phyloP scores from a whole-genome alignment of 1,140 invertebrate genomes.

The Drosophila kepulauana region DNA sequence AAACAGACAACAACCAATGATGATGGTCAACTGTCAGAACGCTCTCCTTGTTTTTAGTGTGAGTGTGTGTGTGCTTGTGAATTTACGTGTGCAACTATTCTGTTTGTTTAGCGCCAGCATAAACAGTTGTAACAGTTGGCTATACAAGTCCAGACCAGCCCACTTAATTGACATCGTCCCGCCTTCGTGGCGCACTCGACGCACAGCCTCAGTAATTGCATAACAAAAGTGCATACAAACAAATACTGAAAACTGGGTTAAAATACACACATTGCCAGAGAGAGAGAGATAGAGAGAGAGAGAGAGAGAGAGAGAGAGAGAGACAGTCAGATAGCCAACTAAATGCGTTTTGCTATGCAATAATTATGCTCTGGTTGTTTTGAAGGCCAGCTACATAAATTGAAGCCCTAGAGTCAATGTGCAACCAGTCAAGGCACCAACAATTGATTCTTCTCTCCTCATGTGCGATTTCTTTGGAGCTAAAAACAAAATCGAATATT shows the following conservation, averaged over 20 bases:
- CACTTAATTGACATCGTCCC: not conserved
- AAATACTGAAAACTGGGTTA: not conserved
- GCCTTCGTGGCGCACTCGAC: not conserved
- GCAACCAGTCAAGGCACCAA: too few species aligned
- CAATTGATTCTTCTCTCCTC: too few species aligned
- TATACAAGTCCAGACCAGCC: conserved; percentile 49
- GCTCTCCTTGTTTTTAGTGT: not conserved
- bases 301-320: not conserved
- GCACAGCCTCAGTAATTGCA: conserved; percentile 67
- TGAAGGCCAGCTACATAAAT: not conserved
- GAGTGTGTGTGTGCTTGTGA: conserved; percentile 39
- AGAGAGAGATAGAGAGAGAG: not conserved
- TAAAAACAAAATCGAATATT: too few species aligned
- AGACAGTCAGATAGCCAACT: not conserved
- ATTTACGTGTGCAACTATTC: conserved; percentile 41
- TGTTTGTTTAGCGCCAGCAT: conserved; percentile 76
- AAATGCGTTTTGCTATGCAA: not conserved
- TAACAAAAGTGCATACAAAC: conserved; percentile 52
- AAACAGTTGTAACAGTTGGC: conserved; percentile 79
- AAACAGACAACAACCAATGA: conserved; percentile 41
- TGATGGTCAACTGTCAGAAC: conserved; percentile 43
- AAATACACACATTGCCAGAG: not conserved
- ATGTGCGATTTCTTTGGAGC: too few species aligned
- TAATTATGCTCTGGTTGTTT: not conserved
- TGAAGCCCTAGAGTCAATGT: not conserved